Base-by-base conservation (phyloP, 2,113 vertebrate genomes). In the Scomber scombrus region DNA sequence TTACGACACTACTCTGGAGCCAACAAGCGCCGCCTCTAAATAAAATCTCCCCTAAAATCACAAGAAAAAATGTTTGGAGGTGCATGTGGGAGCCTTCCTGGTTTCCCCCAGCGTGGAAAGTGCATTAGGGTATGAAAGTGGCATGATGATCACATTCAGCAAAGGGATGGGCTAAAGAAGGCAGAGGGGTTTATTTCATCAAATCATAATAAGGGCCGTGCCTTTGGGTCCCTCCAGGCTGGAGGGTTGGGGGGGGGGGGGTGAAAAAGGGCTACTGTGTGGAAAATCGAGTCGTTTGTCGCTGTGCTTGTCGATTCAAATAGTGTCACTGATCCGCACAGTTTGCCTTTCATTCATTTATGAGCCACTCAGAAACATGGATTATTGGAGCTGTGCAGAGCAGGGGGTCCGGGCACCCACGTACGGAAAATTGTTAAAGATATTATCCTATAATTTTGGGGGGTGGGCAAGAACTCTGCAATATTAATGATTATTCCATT, bases 11-110 rank as follows among this genome's bases (percentile, higher is more conserved):
- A 86, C 94, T 93, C 91, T 75, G 90, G 71, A 94, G 91, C 93
- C 90, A 93, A 92, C 91, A 95, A 95, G 95, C 94, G 69, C 95
- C 95, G 94, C 95, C 95, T 95, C 95, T 95, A 93, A 95, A 94
- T 94, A 94, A 93, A 94, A 93, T 88, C 93, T 90, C 89, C 85
- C 88, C 93, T 91, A 89, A 93, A 94, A 95, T 93, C 89, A 92
- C 31, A 86, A 90, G n/a, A 89, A 80, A 87, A 88, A 92, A 80
- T 84, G 85, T 93, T 92, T 94, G 87, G 82, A 92, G 89, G 91
- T 92, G 91, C 90, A 93, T 91, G 87, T 85, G 89, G 73, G 82
- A 78, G 85, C 87, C 73, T 77, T 83, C 61, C 78, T 63, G 84
- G 73, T 72, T 80, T 75, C 76, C 62, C 63, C 64, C 45, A 43